These are phyloP conservation scores for Scelioninae gen. 2 DNA, from an alignment of 2,888 invertebrate species.

Conservation along the genomic window DNA sequence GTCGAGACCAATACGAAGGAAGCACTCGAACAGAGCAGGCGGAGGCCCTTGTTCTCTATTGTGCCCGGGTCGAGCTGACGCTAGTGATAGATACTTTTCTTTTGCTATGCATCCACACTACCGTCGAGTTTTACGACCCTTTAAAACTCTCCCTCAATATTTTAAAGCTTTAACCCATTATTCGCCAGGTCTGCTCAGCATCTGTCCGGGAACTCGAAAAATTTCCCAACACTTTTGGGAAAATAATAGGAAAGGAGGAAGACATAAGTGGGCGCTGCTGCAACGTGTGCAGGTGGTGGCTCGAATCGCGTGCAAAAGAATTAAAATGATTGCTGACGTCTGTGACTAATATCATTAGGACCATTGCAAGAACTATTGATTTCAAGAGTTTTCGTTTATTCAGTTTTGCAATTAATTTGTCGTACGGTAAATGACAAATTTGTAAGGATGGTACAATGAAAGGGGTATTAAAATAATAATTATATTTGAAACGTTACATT, in stretches of 20 bases:
- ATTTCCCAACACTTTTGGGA: constrained; percentile 22
- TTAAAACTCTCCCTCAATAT: constrained; percentile 22
- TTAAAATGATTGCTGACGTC: constrained; percentile 6
- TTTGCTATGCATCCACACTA: constrained; percentile 25
- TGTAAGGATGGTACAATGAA: too few species aligned
- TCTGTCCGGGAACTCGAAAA: constrained; percentile 31
- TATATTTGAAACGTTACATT: too few species aligned
- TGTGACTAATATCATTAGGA: constrained; percentile 4
- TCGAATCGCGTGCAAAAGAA: background rate
- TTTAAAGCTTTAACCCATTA: constrained; percentile 23
- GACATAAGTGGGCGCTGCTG: constrained; percentile 12
- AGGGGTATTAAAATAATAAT: too few species aligned
- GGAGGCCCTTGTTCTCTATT: constrained; percentile 70
- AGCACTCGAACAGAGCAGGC: constrained; percentile 62
- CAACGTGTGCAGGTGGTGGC: constrained; percentile 6
- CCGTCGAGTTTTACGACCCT: constrained; percentile 24
- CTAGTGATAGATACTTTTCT: constrained; percentile 69
- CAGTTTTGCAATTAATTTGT: too few species aligned
- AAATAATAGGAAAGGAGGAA: constrained; percentile 3
- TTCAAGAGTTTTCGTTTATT: too few species aligned
- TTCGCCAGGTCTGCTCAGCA: constrained; percentile 18
- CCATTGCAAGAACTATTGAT: too few species aligned
- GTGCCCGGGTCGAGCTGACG: constrained; percentile 70
- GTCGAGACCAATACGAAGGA: constrained; percentile 58
- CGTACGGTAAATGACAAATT: too few species aligned